Evolutionary conservation across 2,888 invertebrate genomes (phyloP), one percentile per base, ranked within the genome.

Genomic region (Epinotia bilunana): DNA sequence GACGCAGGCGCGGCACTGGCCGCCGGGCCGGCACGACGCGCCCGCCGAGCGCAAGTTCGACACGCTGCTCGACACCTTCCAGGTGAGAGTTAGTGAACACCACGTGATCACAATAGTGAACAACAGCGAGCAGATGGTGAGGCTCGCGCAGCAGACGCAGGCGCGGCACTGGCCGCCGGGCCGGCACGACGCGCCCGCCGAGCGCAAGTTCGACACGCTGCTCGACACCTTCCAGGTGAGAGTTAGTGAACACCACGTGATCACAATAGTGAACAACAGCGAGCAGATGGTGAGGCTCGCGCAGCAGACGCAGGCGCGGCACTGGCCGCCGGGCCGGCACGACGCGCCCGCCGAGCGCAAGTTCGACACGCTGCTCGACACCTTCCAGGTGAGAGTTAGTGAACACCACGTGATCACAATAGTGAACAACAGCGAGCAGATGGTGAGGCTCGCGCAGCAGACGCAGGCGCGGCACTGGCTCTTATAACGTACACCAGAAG

Each of bases 1-100:
- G 90, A 96, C 98, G 91, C 97, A 97, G 88, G 95, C 97, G 84
- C 95, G 97, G 95, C 98, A 97, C 91, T 97, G 97, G 97, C 95
- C 96, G 62, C 95, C 95, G 78, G 95, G 92, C 11, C 88, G 93
- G 2, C 95, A 95, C 80, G 95, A 96, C 83, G 94, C 95, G 78
- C 93, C 94, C 78, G 95, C 95, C 0, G 95, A 96, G 77, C 91
- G 91, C 68, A 96, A 95, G 86, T 92, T 93, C 82, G 90, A 91
- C 73, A 87, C 94, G 78, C 94, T 98, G 77, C 91, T 97, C 46
- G 95, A 95, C 53, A 96, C 96, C 3, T 97, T 96, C 87, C 96
- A 96, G 89, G 95, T 95, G 39, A 39, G 39, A 83, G 79, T 75
- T 76, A 43, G 72, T 33, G 71, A 18, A 20, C 6, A 39, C 39